A percentile compares a stretch with the other conserved stretches of the same genome.
These are phyloP conservation scores for Drosophila prosaltans DNA, from an alignment of 1,140 invertebrate genomes.

Conservation along the genomic window DNA sequence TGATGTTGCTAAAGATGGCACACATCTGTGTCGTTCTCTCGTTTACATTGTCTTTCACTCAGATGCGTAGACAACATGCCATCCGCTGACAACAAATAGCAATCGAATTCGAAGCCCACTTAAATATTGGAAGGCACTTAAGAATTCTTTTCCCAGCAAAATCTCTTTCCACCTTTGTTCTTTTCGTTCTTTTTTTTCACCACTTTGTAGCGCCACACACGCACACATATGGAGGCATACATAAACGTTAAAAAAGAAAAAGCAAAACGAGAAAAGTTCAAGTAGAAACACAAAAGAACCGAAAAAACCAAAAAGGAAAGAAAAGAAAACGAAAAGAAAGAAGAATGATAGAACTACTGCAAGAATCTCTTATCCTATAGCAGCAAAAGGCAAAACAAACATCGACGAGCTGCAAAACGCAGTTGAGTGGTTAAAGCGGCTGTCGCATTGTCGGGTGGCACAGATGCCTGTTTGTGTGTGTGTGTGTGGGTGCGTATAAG, in stretches of 20 bases:
- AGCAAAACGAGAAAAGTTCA: constrained; percentile 6
- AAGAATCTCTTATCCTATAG: constrained; percentile 14
- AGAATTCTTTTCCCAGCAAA: constrained; percentile 56
- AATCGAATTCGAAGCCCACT: constrained; percentile 64
- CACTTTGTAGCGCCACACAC: not conserved
- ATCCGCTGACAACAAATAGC: constrained; percentile 61
- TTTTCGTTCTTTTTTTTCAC: constrained; percentile 5
- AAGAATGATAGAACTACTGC: constrained; percentile 13
- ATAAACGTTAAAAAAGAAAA: not conserved
- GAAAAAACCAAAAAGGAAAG: not conserved
- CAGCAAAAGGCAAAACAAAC: constrained; percentile 13
- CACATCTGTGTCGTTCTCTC: not conserved
- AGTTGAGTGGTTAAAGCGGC: constrained; percentile 13
- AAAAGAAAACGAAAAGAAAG: constrained; percentile 6
- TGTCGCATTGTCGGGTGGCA: not conserved
- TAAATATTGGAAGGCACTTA: constrained; percentile 68
- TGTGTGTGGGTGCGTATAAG: not conserved
- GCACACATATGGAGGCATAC: constrained; percentile 16
- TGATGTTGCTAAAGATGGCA: not conserved
- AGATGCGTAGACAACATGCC: constrained; percentile 56
- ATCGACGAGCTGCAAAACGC: constrained; percentile 12
- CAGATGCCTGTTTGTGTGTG: not conserved
- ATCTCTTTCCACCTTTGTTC: constrained; percentile 26
- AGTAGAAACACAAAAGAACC: not conserved
- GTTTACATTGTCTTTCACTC: constrained; percentile 23